Evolutionary conservation across 2,113 vertebrate species (phyloP).

Genomic region (Brienomyrus brachyistius): DNA sequence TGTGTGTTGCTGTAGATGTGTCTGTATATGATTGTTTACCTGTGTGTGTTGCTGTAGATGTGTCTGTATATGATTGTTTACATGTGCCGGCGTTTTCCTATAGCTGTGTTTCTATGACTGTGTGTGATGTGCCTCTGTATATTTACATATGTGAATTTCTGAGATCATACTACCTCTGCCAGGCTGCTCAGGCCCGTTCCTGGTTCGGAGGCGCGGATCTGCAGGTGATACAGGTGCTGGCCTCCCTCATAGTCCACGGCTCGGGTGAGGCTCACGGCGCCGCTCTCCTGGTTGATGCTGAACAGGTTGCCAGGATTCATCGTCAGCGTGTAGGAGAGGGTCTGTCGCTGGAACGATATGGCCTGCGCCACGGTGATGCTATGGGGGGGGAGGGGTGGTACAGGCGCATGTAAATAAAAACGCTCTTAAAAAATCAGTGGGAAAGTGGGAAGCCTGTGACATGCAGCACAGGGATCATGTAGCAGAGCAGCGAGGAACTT

Average conservation of each 20-base stretch:
- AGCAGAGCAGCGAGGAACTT: background rate
- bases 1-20: too few species aligned
- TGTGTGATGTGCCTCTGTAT: background rate
- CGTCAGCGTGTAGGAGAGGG: constrained; percentile 67
- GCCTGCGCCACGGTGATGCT: constrained; percentile 71
- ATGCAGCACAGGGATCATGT: background rate
- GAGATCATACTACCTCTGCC: constrained; percentile 62
- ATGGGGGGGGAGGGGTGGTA: background rate
- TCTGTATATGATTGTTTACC: background rate
- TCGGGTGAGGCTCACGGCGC: constrained; percentile 68
- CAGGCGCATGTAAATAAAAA: background rate
- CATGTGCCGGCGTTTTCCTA: background rate
- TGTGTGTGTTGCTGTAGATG: too few species aligned
- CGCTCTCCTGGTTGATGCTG: constrained; percentile 67
- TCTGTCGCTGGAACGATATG: constrained; percentile 75
- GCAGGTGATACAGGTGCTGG: constrained; percentile 69
- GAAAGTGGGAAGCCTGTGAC: background rate
- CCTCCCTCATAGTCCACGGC: constrained; percentile 71
- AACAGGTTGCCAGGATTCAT: constrained; percentile 75
- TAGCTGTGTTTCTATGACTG: background rate
- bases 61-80: background rate
- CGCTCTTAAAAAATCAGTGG: background rate
- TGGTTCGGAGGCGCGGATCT: constrained; percentile 68
- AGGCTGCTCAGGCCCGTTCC: constrained; percentile 69
- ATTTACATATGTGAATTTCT: background rate